Conservation (phyloP, 1,140 invertebrate species). For the Pseudomyrmex pallidus region DNA sequence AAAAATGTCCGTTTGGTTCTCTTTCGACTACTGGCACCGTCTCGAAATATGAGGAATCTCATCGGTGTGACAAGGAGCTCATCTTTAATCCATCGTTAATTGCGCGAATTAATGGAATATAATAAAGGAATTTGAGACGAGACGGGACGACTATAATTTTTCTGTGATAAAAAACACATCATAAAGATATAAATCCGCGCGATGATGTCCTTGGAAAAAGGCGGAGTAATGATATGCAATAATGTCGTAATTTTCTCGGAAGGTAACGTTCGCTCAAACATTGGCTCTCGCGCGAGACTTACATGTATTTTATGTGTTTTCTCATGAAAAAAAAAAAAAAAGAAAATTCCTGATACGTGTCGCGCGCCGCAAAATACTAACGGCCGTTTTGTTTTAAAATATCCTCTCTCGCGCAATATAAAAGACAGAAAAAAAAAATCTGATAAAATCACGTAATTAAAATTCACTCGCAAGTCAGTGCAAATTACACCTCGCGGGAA, state of each 20-base stretch:
- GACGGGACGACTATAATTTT: not conserved
- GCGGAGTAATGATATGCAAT: not conserved
- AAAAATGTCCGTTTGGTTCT: not conserved
- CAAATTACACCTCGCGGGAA: slow-evolving; percentile 17
- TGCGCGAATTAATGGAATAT: not conserved
- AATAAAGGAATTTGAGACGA: not conserved
- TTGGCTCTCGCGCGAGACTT: not conserved
- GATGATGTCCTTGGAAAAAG: not conserved
- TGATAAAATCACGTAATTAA: slow-evolving; percentile 21
- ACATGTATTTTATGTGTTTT: too few species aligned
- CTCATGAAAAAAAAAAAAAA: too few species aligned
- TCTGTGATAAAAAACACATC: not conserved
- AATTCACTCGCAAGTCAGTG: slow-evolving; percentile 6
- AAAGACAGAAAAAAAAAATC: too few species aligned
- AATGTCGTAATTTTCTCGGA: not conserved
- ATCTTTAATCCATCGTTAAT: slow-evolving; percentile 46
- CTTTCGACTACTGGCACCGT: not conserved
- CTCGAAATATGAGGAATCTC: not conserved
- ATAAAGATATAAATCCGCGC: not conserved
- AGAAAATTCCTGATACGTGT: too few species aligned
- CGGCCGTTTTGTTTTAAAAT: not conserved
- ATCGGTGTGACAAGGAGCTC: slow-evolving; percentile 25
- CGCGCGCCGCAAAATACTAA: too few species aligned
- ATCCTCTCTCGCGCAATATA: too few species aligned
- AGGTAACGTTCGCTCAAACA: not conserved